Base-by-base conservation (phyloP, 2,113 vertebrate species). In the Peromyscus californicus region DNA sequence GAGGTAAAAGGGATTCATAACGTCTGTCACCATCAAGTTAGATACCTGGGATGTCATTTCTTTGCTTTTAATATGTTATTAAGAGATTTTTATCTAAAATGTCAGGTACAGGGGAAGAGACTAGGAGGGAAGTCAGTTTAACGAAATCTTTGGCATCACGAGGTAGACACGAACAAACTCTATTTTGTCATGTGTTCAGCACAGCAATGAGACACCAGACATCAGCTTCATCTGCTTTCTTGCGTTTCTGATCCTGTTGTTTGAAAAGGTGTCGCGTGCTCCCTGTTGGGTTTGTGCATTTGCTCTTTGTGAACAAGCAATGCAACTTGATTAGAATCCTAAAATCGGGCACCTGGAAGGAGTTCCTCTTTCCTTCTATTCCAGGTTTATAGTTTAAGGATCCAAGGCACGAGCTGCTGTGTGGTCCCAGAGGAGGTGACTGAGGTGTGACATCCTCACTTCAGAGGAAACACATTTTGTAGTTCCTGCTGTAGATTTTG, bases 51-150 rank as follows among this genome's bases (percentile, higher is more conserved):
- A 76, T 89, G 16, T 24, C 70, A 95, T 95, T 96, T 74, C 69
- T 96, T 96, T 79, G 86, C 61, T 96, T 96, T 98, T 97, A 97
- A 97, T 97, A 97, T 98, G 97, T 98, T 97, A 96, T 95, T 90
- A 96, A 97, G 97, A 96, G 96, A 97, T 97, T 97, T 98, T 98
- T 83, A 95, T 97, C 87, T 98, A 91, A 98, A 98, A 97, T 98
- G 95, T 95, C 94, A 97, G 96, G 82, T 95, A 95, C 93, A 87
- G 91, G 84, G 78, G 93, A 93, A 95, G 84, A 97, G 86, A 94
- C 4, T 59, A 80, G 87, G 69, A 96, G 90, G 95, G 97, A 96
- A 97, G 94, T 96, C 78, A 96, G 24, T 97, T 96, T 97, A 91
- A 96, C 24, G 0, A 80, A 96, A 84, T 91, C 82, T 87, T 98